These are phyloP conservation scores for Fissipunctia ypsillon DNA, from an alignment of 2,888 invertebrate species.

Conservation along the genomic window DNA sequence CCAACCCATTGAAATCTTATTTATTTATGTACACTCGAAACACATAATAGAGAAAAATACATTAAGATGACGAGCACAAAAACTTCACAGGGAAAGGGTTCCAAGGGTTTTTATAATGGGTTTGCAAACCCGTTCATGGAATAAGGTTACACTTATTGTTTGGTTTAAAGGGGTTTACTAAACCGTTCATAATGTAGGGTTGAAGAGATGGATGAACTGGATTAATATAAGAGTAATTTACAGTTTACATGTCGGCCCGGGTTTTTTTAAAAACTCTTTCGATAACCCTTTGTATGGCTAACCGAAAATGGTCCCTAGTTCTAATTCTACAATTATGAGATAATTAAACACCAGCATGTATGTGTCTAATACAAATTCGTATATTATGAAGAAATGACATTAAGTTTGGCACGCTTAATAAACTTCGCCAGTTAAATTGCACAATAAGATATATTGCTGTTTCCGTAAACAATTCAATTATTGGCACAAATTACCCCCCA, in stretches of 20 bases:
- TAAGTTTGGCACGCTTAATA: slow-evolving; percentile 20
- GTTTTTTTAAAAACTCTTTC: neutral
- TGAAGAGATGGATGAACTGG: neutral
- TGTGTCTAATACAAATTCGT: neutral
- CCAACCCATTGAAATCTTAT: neutral
- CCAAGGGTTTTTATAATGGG: neutral
- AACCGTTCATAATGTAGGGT: neutral
- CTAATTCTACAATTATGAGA: neutral
- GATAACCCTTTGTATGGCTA: neutral
- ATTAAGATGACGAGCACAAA: neutral
- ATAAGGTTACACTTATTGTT: neutral
- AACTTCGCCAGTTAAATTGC: slow-evolving; percentile 31
- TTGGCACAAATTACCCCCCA: slow-evolving; percentile 80
- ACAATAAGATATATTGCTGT: slow-evolving; percentile 74
- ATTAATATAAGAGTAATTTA: neutral
- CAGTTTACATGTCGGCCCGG: neutral
- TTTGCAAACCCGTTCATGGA: neutral
- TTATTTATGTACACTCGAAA: neutral
- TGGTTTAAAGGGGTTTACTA: neutral
- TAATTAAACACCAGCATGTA: neutral
- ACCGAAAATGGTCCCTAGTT: neutral
- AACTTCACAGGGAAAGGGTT: neutral
- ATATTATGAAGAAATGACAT: neutral
- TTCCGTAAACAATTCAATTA: slow-evolving; percentile 78
- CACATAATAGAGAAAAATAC: neutral